Evolutionary conservation across 1,140 invertebrate genomes (phyloP).

Genomic region (Ruditapes philippinarum): DNA sequence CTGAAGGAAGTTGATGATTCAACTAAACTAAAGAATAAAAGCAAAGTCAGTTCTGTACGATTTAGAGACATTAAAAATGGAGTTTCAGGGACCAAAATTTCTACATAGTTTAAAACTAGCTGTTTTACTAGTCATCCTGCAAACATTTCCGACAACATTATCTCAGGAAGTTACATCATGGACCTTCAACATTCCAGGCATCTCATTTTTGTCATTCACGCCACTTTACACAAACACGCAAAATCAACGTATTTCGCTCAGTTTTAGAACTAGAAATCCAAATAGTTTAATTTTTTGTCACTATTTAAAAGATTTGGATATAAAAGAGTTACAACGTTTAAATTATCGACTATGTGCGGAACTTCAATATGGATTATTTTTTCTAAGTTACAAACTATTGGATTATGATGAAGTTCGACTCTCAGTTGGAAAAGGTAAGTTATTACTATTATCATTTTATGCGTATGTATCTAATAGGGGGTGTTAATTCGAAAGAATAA

Average conservation of each 20-base stretch:
- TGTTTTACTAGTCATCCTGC: constrained; percentile 41
- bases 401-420: constrained; percentile 45
- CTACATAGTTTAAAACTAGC: constrained; percentile 31
- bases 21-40: not conserved
- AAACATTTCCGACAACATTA: not conserved
- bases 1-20: not conserved
- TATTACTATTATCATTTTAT: not conserved
- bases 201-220: constrained; percentile 61
- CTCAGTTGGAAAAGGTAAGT: constrained; percentile 58
- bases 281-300: constrained; percentile 62
- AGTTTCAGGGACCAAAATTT: constrained; percentile 33
- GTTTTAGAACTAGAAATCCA: constrained; percentile 61
- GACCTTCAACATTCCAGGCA: constrained; percentile 63
- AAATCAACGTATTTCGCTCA: constrained; percentile 61
- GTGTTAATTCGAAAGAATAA: too few species aligned
- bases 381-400: constrained; percentile 53
- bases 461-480: too few species aligned
- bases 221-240: constrained; percentile 52
- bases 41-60: too few species aligned
- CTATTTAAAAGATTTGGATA: constrained; percentile 63
- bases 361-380: constrained; percentile 63
- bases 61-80: too few species aligned
- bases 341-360: constrained; percentile 58
- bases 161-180: constrained; percentile 51
- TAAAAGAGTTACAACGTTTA: constrained; percentile 46